phyloP scores from a whole-genome alignment of 2,888 invertebrate genomes.

The Stenoptilia bipunctidactyla region DNA sequence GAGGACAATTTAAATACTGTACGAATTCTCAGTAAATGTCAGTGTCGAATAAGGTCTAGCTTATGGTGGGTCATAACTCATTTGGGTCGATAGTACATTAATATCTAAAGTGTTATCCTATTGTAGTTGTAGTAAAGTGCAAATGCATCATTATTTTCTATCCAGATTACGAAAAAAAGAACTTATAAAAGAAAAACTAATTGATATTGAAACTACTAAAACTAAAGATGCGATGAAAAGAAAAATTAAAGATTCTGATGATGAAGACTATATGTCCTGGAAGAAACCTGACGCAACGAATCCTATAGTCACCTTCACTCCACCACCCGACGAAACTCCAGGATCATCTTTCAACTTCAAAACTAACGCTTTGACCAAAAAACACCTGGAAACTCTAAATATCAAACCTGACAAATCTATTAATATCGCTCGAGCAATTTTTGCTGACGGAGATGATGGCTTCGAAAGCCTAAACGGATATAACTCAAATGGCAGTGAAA shows the following conservation, averaged over 20 bases:
- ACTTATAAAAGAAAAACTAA: slow-evolving; percentile 38
- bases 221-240: slow-evolving; percentile 36
- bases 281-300: slow-evolving; percentile 47
- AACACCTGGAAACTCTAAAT: slow-evolving; percentile 56
- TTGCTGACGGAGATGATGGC: slow-evolving; percentile 80
- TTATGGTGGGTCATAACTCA: too few relatives aligned
- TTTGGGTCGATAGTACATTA: too few relatives aligned
- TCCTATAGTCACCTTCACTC: slow-evolving; percentile 58
- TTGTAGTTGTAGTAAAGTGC: too few relatives aligned
- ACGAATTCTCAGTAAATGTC: too few relatives aligned
- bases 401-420: slow-evolving; percentile 36
- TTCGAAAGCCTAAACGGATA: slow-evolving; percentile 89
- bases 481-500: slow-evolving; percentile 77
- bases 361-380: slow-evolving; percentile 50
- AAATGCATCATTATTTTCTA: too few relatives aligned
- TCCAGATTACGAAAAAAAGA: slow-evolving; percentile 59
- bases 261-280: slow-evolving; percentile 64
- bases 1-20: too few relatives aligned
- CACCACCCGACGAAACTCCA: slow-evolving; percentile 41
- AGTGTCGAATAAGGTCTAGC: too few relatives aligned
- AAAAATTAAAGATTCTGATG: slow-evolving; percentile 62
- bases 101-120: too few relatives aligned
- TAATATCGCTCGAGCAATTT: slow-evolving; percentile 31
- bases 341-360: slow-evolving; percentile 41
- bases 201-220: slow-evolving; percentile 35